These are phyloP conservation scores for Strigamia maritima DNA, from an alignment of 2,888 invertebrate species.

Conservation along the genomic window DNA sequence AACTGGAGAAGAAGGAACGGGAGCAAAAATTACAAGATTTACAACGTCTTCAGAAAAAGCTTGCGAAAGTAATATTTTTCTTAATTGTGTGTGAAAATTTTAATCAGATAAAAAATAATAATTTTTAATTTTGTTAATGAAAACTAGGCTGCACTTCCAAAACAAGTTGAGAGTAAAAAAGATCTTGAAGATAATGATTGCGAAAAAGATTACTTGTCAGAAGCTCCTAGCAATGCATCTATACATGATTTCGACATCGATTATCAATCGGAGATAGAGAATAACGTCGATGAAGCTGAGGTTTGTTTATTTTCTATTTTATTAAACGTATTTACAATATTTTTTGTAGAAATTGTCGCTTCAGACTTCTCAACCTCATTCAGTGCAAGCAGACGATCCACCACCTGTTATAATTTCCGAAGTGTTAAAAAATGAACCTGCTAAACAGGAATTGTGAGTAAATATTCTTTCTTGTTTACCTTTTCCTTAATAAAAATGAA, in stretches of 20 bases:
- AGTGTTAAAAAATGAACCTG: background rate
- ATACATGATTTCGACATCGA: background rate
- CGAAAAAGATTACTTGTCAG: background rate
- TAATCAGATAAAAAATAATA: background rate
- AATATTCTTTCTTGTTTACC: background rate
- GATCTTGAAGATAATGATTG: background rate
- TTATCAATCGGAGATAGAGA: background rate
- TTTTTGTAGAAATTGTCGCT: background rate
- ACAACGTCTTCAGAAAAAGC: slow-evolving; percentile 53
- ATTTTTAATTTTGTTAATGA: background rate
- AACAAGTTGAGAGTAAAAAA: background rate
- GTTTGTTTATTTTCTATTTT: background rate
- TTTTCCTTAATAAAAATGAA: background rate
- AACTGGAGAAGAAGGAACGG: slow-evolving; percentile 52
- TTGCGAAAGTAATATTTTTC: slow-evolving; percentile 50
- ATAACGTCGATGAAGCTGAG: background rate
- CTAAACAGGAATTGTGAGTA: background rate
- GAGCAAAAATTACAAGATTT: slow-evolving; percentile 56
- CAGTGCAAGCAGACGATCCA: background rate
- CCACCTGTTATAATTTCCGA: background rate
- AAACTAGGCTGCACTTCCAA: background rate
- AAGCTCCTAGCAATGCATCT: background rate
- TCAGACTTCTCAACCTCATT: background rate
- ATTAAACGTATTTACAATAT: too few species aligned
- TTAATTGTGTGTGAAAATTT: background rate